Evolutionary conservation across 1,140 invertebrate species (phyloP), one percentile per base, ranked within the genome.

Genomic region (Phthorimaea operculella): DNA sequence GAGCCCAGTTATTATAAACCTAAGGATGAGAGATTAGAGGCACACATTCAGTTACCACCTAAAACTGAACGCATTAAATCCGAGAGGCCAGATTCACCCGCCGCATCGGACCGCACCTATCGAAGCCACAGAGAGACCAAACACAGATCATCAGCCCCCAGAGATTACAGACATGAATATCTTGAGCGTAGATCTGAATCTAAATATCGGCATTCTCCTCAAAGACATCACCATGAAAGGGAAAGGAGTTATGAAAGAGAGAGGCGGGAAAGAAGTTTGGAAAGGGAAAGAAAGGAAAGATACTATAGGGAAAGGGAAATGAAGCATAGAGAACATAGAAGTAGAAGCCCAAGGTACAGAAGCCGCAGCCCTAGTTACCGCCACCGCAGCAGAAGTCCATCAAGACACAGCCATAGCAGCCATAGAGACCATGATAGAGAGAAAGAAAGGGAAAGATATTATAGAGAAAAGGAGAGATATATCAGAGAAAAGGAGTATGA

Each of bases 331-430:
- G 57, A 63, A 10, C 55, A 59, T 44, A 68, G 65, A 15, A 66
- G 60, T 66, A 33, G 33, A 10, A 55, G 45, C 48, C 48, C 56
- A 17, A 48, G 39, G 47, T 51, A 42, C 51, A 33, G 48, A 33
- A 45, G 45, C 42, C 62, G 62, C 9, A 76, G 69, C 57, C 68
- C 67, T 17, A 68, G 64, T 48, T 58, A 51, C 5, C 63, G 62
- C 15, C 55, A 51, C 39, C 36, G 51, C 21, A 68, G 63, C 18
- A 68, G 68, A 33, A 76, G 75, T 55, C 67, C 66, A 17, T 72
- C 72, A 15, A 66, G 65, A 44, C 54, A 68, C 33, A 65, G 63
- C 50, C 52, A 63, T 18, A 63, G 60, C 33, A 65, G 63, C 50
- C 52, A 63, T 18, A 63, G 60, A 61, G 59, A 66, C 4, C 33